Percentiles rank a stretch among this genome's conserved stretches.
These are phyloP conservation scores for Phainopepla nitens DNA, from an alignment of 2,113 vertebrate genomes.

Conservation along the genomic window DNA sequence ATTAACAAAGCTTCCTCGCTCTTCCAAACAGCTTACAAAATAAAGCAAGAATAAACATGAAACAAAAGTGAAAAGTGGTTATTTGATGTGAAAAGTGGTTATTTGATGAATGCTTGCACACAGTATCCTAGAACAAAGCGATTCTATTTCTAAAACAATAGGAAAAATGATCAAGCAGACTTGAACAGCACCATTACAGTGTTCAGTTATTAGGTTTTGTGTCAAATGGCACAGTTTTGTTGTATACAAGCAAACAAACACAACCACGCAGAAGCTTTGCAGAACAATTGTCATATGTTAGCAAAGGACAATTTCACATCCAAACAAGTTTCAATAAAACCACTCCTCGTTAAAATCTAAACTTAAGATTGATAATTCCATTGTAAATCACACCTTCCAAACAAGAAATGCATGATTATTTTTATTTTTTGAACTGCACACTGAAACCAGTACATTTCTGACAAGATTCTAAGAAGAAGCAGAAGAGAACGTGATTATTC, in stretches of 20 bases:
- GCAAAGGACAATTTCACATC: background rate
- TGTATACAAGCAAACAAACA: background rate
- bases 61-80: background rate
- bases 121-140: slow-evolving; percentile 3
- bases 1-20: background rate
- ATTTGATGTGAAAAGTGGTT: background rate
- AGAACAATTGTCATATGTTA: background rate
- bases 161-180: background rate
- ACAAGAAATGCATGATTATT: background rate
- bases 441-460: background rate
- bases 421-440: background rate
- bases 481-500: background rate
- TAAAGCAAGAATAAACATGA: background rate
- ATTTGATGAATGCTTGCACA: slow-evolving; percentile 14
- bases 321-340: background rate
- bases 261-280: background rate
- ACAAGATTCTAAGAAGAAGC: background rate
- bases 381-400: background rate
- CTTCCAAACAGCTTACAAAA: background rate
- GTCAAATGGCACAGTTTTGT: background rate
- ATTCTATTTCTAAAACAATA: slow-evolving; percentile 28
- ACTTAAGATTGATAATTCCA: background rate
- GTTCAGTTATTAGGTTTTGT: background rate
- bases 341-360: background rate
- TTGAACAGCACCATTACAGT: background rate